Percentiles rank a stretch among this genome's conserved stretches.
Evolutionary conservation across 2,888 invertebrate genomes (phyloP).

Genomic region (Andrena chrysosceles): DNA sequence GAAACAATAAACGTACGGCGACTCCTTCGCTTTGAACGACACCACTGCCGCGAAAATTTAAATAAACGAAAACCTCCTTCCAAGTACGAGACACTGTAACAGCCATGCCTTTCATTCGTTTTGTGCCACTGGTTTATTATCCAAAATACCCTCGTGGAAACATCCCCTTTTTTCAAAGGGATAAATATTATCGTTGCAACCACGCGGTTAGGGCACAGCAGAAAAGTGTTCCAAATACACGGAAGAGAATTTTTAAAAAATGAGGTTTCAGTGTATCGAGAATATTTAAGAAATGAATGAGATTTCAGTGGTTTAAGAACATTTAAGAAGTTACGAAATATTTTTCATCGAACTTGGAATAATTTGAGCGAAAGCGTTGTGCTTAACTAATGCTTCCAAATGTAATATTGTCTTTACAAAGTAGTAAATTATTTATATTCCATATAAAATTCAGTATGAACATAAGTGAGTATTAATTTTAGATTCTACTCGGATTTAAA

Average conservation of each 20-base stretch:
- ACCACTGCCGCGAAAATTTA: slow-evolving; percentile 47
- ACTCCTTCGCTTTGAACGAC: slow-evolving; percentile 51
- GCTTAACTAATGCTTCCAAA: no score
- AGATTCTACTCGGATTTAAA: no score
- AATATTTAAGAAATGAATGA: neutral
- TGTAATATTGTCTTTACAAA: no score
- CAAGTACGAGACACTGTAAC: slow-evolving; percentile 27
- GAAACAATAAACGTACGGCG: slow-evolving; percentile 62
- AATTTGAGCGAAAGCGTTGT: no score
- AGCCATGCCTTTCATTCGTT: slow-evolving; percentile 19
- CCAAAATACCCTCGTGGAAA: slow-evolving; percentile 37
- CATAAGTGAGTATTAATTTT: neutral
- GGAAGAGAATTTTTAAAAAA: neutral
- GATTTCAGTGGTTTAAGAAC: neutral
- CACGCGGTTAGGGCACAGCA: neutral
- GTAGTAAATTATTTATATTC: neutral
- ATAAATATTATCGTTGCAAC: slow-evolving; percentile 28
- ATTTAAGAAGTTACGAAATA: neutral
- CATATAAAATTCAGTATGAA: neutral
- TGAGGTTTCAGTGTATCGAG: neutral
- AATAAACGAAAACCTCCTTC: slow-evolving; percentile 73
- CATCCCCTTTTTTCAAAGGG: slow-evolving; percentile 26
- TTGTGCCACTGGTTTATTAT: slow-evolving; percentile 55
- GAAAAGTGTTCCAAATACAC: neutral
- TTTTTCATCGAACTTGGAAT: neutral